Percentiles rank a stretch among this genome's conserved stretches.
Evolutionary conservation across 2,888 invertebrate species (phyloP).

Genomic region (Lasius platythorax): DNA sequence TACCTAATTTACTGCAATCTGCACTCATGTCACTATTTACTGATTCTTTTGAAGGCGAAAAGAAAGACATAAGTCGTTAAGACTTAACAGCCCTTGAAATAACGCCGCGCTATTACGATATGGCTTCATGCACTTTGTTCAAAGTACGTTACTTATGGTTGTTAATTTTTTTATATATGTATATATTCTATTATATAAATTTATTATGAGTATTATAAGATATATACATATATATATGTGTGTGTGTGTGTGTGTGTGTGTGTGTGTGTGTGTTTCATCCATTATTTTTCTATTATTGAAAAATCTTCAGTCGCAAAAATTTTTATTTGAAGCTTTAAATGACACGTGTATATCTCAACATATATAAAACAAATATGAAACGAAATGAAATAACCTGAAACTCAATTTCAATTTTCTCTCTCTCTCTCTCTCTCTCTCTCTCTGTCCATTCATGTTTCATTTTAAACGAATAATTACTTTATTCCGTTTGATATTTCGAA

Average conservation of each 20-base stretch:
- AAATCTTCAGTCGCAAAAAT: not conserved
- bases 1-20: slow-evolving; percentile 4
- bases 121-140: slow-evolving; percentile 69
- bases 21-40: not conserved
- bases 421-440: not conserved
- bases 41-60: slow-evolving; percentile 1
- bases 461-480: too few relatives aligned
- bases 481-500: not conserved
- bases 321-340: not conserved
- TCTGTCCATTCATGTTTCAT: too few relatives aligned
- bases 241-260: too few relatives aligned
- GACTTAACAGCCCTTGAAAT: slow-evolving; percentile 71
- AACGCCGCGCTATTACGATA: slow-evolving; percentile 52
- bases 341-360: not conserved
- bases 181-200: not conserved
- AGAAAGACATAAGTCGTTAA: slow-evolving; percentile 47
- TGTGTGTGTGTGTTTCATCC: not conserved
- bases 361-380: not conserved
- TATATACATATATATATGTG: not conserved
- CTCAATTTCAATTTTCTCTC: not conserved
- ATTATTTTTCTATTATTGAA: not conserved
- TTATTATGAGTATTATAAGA: not conserved
- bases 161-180: not conserved
- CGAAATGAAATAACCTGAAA: not conserved
- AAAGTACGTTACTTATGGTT: slow-evolving; percentile 21